Base-by-base conservation (phyloP, 1,140 invertebrate genomes). In the Phymastichus coffea region DNA sequence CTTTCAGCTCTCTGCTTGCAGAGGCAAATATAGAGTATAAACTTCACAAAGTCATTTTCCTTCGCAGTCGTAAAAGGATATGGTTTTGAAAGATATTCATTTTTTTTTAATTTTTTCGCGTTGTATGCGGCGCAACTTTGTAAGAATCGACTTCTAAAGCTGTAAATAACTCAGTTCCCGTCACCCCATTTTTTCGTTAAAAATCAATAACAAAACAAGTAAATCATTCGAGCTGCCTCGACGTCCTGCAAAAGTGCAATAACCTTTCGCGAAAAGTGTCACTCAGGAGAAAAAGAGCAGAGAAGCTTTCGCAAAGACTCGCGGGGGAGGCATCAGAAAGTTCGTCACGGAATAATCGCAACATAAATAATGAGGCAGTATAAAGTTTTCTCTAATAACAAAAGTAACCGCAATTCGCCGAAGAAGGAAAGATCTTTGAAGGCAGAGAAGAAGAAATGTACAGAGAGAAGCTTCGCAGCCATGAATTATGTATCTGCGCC, bases 401-500 rank as follows among this genome's bases (percentile, higher is more conserved):
- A 64, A 68, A 66, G 63, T 66, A 68, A 62, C 61, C 63, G 61
- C 48, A 35, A 63, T 58, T 40, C 47, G 57, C 63, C 12, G 53
- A 64, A 28, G 51, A 57, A 62, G 63, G 48, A 51, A 58, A 52
- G 56, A 61, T 28, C n/a, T 28, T 40, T n/a, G n/a, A n/a, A n/a
- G n/a, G n/a, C n/a, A n/a, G n/a, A n/a, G n/a, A n/a, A 22, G 56
- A 26, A 38, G 30, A 33, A 40, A 47, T 20, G 41, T 15, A 15
- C 37, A 37, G 8, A 30, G 33, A 57, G 35, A 38, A 55, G 51
- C 47, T 38, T 44, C 58, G 44, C 20, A 58, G 48, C 25, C 55
- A 68, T 68, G 65, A 68, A 68, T 68, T 68, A 68, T 68, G 65
- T 57, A 68, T 68, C 64, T 57, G 26, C 25, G 38, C 26, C 30